phyloP scores from a whole-genome alignment of 2,113 vertebrate species.

The Planiliza haematocheilus region DNA sequence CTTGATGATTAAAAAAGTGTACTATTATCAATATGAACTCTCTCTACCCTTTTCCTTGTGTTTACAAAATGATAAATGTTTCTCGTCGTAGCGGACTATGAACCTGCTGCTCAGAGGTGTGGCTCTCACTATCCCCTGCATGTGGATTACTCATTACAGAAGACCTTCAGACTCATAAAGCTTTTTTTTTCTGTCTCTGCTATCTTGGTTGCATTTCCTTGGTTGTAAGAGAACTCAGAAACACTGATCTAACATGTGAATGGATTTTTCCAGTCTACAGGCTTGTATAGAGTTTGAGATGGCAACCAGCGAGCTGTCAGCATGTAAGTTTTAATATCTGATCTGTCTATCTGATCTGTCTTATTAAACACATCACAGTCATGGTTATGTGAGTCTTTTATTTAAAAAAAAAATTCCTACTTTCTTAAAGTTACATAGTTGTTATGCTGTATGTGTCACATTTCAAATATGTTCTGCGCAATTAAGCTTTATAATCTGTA shows the following conservation, averaged over 20 bases:
- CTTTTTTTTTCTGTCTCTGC: not conserved
- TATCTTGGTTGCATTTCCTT: no score
- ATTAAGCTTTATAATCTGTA: no score
- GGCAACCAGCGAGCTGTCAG: conserved; percentile 32
- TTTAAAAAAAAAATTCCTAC: no score
- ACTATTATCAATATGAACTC: no score
- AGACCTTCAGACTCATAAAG: conserved; percentile 76
- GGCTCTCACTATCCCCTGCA: conserved; percentile 1
- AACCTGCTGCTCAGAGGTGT: conserved; percentile 47
- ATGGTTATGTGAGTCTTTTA: not conserved
- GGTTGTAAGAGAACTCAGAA: not conserved
- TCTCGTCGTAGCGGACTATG: conserved; percentile 17
- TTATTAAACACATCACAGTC: not conserved
- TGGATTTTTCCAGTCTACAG: not conserved
- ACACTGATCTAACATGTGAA: not conserved
- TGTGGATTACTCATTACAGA: conserved; percentile 50
- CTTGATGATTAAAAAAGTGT: not conserved
- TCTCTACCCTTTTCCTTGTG: no score
- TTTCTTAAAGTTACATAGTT: not conserved
- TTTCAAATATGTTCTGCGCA: no score
- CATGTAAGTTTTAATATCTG: conserved; percentile 54
- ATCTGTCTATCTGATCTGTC: not conserved
- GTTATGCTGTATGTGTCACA: no score
- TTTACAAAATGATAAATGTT: not conserved
- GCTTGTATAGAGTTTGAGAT: conserved; percentile 39